Base-by-base conservation (phyloP, 2,888 invertebrate species). In the Pachycephus smyrnensis region DNA sequence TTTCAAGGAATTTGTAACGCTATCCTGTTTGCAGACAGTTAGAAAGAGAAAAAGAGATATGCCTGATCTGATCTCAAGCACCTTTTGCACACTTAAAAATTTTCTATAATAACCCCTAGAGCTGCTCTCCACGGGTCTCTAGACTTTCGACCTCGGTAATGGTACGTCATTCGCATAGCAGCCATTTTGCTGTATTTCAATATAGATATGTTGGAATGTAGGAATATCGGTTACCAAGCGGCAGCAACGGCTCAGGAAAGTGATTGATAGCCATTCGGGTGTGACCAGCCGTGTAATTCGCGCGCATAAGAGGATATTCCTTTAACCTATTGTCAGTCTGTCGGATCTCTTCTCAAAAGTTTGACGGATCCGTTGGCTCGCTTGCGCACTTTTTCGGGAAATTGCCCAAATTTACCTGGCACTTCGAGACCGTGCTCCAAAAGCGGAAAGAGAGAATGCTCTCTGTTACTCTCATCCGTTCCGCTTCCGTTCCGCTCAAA, bases 241-340 rank as follows among this genome's bases (percentile, higher is more conserved):
- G 55, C 55, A 55, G 55, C 55, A 55, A 55, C 55, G 55, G 55
- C 23, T 23, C 55, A 31, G 71, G 71, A 73, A 71, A 79, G 71
- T 91, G 91, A 91, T 91, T 89, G 91, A 91, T 91, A 86, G 89
- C 84, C 84, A 91, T 91, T 91, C 84, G 84, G 82, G 86, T 81
- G 81, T 82, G 81, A 84, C 88, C 91, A 90, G 89, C 90, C 91
- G 87, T 90, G 86, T 90, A 89, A 91, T 88, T 91, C 88, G 87
- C 87, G 82, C 75, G 81, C 83, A 85, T 87, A 86, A 87, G 87
- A 86, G 86, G 86, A 88, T 86, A 85, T 85, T 79, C 83, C 83
- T 80, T 82, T 81, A 82, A 86, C 84, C 84, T 85, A 32, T 88
- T 88, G 87, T 90, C 81, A 85, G 79, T 80, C 86, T 87, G 90